Conservation (phyloP, 2,888 invertebrate genomes). For the Acronicta aceris region DNA sequence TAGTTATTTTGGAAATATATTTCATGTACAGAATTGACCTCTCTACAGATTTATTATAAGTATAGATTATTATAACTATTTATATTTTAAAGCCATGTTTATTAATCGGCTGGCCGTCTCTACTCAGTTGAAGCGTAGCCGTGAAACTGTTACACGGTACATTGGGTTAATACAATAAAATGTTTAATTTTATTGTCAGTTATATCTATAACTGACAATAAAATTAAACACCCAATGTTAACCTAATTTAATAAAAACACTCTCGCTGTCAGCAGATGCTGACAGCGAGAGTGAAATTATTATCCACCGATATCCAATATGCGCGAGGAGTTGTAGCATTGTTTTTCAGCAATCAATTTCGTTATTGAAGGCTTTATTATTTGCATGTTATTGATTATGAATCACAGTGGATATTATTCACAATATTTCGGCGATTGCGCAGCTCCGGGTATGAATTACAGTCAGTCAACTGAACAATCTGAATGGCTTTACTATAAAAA, state of each 20-base stretch:
- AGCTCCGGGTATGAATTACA: not conserved
- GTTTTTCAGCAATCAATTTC: not conserved
- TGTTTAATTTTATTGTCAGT: slow-evolving; percentile 6
- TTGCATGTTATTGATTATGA: not conserved
- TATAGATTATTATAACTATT: too few relatives aligned
- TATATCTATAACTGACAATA: too few relatives aligned
- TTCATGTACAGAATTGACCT: too few relatives aligned
- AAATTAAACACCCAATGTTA: too few relatives aligned
- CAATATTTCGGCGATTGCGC: not conserved
- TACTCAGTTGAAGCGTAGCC: not conserved
- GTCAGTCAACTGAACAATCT: not conserved
- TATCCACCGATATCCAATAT: not conserved
- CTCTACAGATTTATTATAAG: too few relatives aligned
- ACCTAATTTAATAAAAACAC: too few relatives aligned
- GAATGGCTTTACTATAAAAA: too few relatives aligned
- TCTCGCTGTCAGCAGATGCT: too few relatives aligned
- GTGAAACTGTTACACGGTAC: slow-evolving; percentile 3
- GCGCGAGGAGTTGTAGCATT: not conserved
- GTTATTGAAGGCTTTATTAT: slow-evolving; percentile 1
- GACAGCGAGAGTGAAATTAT: slow-evolving; percentile 5
- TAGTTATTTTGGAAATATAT: too few relatives aligned
- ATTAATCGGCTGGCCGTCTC: not conserved
- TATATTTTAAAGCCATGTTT: too few relatives aligned
- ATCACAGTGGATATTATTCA: not conserved
- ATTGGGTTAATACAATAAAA: too few relatives aligned